Conservation (phyloP, 2,113 vertebrate species). For the Sapayoa aenigma region DNA sequence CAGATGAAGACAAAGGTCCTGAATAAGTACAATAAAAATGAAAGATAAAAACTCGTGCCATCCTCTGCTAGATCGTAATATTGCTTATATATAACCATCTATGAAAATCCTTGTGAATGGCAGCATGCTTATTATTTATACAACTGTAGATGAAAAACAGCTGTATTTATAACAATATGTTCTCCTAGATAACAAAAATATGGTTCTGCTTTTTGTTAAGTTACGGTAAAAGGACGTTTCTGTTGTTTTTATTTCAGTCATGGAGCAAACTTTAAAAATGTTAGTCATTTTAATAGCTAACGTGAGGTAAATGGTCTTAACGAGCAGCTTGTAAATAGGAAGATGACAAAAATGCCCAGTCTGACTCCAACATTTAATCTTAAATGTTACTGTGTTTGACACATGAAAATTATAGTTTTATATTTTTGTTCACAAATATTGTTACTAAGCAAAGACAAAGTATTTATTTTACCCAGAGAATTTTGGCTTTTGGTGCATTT, state of each 20-base stretch:
- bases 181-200: conserved; percentile 57
- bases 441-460: conserved; percentile 63
- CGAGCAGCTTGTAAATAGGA: conserved; percentile 59
- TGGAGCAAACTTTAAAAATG: conserved; percentile 59
- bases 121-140: conserved; percentile 72
- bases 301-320: conserved; percentile 55
- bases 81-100: conserved; percentile 52
- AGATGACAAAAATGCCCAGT: conserved; percentile 17
- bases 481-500: conserved; percentile 64
- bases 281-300: conserved; percentile 64
- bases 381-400: conserved; percentile 57
- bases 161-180: conserved; percentile 66
- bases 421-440: conserved; percentile 64
- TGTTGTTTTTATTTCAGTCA: conserved; percentile 54
- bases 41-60: background rate
- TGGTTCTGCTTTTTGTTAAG: conserved; percentile 67
- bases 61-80: background rate
- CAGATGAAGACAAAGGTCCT: conserved; percentile 82
- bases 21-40: conserved; percentile 69
- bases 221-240: conserved; percentile 49
- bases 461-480: conserved; percentile 54
- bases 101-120: conserved; percentile 49
- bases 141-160: conserved; percentile 65
- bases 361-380: conserved; percentile 46
- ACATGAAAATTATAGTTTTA: conserved; percentile 56